Evolutionary conservation across 2,888 invertebrate genomes (phyloP).

Genomic region (Eupithecia subumbrata): DNA sequence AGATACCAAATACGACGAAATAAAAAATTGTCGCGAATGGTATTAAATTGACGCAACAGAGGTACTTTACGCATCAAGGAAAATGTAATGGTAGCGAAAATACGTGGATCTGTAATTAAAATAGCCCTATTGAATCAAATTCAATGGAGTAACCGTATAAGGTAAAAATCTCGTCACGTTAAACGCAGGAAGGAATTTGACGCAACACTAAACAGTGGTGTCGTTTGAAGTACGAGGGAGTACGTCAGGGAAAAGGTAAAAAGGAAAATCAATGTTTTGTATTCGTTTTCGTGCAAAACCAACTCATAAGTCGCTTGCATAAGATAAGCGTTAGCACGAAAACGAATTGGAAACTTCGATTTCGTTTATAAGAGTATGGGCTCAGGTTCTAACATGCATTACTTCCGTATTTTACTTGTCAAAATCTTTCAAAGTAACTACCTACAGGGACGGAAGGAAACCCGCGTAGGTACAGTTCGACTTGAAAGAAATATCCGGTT

Average conservation of each 20-base stretch:
- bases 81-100: background rate
- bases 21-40: background rate
- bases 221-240: background rate
- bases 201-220: background rate
- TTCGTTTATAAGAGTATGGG: too few species aligned
- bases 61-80: background rate
- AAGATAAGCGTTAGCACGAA: too few species aligned
- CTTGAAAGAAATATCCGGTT: too few species aligned
- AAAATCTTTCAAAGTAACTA: too few species aligned
- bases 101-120: background rate
- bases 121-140: background rate
- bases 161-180: background rate
- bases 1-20: background rate
- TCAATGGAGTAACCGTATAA: background rate
- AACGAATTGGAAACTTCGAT: too few species aligned
- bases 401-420: too few species aligned
- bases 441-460: too few species aligned
- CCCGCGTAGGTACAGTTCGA: too few species aligned
- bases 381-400: too few species aligned
- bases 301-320: too few species aligned
- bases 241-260: background rate
- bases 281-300: too few species aligned
- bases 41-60: background rate
- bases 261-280: too few species aligned
- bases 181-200: conserved; percentile 1